These are phyloP conservation scores for Adelosebastes latens DNA, from an alignment of 2,797 vertebrate genomes.

Conservation along the genomic window DNA sequence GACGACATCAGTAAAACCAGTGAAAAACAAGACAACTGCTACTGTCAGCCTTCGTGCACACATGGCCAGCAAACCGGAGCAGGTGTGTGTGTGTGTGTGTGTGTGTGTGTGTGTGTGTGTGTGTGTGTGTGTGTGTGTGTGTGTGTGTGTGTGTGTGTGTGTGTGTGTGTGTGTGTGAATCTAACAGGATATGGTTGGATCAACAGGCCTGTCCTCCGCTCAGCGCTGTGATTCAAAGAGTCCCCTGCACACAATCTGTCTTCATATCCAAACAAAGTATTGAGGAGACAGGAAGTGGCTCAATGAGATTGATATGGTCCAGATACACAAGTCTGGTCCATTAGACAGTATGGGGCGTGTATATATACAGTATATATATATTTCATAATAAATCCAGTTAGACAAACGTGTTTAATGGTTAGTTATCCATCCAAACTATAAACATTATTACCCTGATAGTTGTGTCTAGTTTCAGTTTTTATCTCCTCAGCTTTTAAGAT, in stretches of 20 bases:
- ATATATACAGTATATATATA: too few species aligned
- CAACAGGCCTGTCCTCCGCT: conserved; percentile 45
- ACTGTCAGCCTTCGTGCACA: conserved; percentile 49
- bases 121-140: conserved; percentile 41
- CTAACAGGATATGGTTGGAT: conserved; percentile 50
- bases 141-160: background rate
- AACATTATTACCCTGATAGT: background rate
- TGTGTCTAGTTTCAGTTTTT: too few species aligned
- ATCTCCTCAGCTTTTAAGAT: background rate
- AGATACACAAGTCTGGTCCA: conserved; percentile 7
- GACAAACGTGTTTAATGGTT: background rate
- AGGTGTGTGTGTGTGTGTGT: conserved; percentile 59
- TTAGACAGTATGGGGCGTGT: background rate
- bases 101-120: conserved; percentile 24
- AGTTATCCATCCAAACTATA: background rate
- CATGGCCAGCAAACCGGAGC: conserved; percentile 41
- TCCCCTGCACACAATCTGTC: conserved; percentile 5
- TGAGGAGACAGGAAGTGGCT: conserved; percentile 55
- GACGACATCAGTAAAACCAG: conserved; percentile 54
- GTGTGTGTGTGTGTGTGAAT: conserved; percentile 51
- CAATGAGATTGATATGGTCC: conserved; percentile 2
- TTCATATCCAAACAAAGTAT: conserved; percentile 40
- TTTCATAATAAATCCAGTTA: background rate
- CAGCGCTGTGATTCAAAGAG: conserved; percentile 28
- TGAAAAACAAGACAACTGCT: conserved; percentile 65